phyloP scores from a whole-genome alignment of 2,888 invertebrate species.

The Hypselothyrea guttata region DNA sequence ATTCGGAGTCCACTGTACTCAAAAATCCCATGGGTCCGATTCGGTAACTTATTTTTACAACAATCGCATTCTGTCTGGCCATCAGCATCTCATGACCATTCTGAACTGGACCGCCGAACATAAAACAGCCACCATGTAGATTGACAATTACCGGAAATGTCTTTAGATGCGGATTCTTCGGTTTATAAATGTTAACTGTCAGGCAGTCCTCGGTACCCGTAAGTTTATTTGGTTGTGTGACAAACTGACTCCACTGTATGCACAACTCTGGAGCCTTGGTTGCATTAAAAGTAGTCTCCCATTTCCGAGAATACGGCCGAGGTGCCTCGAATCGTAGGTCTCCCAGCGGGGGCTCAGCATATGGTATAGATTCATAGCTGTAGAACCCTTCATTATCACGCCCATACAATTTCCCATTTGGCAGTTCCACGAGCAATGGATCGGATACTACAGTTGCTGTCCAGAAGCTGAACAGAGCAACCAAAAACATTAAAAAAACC shows the following conservation, averaged over 20 bases:
- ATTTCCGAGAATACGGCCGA: conserved; percentile 51
- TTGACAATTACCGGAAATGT: conserved; percentile 86
- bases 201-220: conserved; percentile 87
- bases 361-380: conserved; percentile 87
- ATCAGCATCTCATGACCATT: conserved; percentile 85
- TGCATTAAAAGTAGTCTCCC: conserved; percentile 82
- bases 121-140: conserved; percentile 88
- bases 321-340: conserved; percentile 84
- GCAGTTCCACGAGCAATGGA: conserved; percentile 54
- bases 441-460: conserved; percentile 11
- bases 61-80: conserved; percentile 85
- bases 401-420: conserved; percentile 72
- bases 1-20: conserved; percentile 87
- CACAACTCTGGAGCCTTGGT: conserved; percentile 85
- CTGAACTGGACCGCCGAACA: conserved; percentile 84
- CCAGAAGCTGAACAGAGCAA: conserved; percentile 2
- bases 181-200: conserved; percentile 86
- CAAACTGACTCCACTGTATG: conserved; percentile 85
- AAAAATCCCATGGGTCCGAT: conserved; percentile 89
- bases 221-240: conserved; percentile 55
- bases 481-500: too few species aligned
- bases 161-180: conserved; percentile 66
- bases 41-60: conserved; percentile 88
- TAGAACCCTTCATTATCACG: conserved; percentile 81
- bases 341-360: conserved; percentile 86